Conservation (phyloP, 2,113 vertebrate species). For the Centropus bengalensis region DNA sequence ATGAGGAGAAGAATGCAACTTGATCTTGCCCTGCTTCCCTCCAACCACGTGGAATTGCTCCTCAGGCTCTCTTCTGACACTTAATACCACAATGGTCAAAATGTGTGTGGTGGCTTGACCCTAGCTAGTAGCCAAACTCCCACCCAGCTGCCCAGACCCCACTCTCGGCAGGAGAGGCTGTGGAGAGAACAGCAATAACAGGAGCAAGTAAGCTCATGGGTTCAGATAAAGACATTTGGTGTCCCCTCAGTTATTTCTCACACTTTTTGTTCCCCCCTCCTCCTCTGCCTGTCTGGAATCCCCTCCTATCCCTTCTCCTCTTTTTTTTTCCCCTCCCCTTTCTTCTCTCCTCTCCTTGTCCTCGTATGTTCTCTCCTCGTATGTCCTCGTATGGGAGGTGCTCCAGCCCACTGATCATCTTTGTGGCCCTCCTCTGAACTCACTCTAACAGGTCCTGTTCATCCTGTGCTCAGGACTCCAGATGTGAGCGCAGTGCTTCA, state of each 20-base stretch:
- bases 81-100: background rate
- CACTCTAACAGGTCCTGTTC: too few species aligned
- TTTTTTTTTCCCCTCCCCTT: too few species aligned
- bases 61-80: background rate
- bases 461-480: too few species aligned
- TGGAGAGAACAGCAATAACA: background rate
- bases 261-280: background rate
- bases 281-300: background rate
- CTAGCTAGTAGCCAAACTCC: background rate
- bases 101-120: background rate
- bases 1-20: background rate
- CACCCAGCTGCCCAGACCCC: rapidly evolving
- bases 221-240: background rate
- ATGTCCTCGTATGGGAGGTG: too few species aligned
- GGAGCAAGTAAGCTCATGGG: background rate
- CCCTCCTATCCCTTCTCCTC: background rate
- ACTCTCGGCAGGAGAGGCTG: background rate
- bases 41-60: background rate
- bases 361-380: too few species aligned
- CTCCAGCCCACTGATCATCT: too few species aligned
- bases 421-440: too few species aligned
- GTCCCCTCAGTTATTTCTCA: background rate
- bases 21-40: background rate
- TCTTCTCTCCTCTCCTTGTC: too few species aligned
- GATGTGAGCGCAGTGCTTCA: too few species aligned